A percentile compares a stretch with the other conserved stretches of the same genome.
Conservation (phyloP, 2,797 vertebrate species). For the Pangasius macronema region DNA sequence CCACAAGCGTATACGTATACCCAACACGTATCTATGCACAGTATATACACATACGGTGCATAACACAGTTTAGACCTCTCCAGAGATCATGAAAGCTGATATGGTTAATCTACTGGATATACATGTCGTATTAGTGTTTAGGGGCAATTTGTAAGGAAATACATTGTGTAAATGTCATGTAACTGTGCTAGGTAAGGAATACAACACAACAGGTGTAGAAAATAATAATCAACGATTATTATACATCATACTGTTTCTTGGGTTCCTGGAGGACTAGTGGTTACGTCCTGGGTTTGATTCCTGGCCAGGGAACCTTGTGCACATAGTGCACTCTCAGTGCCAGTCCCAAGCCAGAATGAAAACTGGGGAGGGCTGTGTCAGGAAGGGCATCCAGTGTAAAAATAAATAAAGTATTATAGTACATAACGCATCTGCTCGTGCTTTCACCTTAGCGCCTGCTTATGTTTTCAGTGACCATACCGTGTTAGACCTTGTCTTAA, state of each 20-base stretch:
- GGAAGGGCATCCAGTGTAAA: no score
- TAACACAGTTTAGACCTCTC: neutral
- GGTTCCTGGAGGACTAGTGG: no score
- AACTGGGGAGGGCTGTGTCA: no score
- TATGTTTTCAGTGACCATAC: neutral
- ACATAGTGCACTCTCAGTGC: no score
- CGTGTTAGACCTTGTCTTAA: neutral
- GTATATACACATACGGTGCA: neutral
- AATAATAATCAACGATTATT: neutral
- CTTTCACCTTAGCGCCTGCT: neutral
- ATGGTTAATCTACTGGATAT: conserved; percentile 24
- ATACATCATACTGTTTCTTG: neutral
- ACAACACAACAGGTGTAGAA: neutral
- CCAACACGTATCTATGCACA: neutral
- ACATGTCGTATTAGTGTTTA: conserved; percentile 35
- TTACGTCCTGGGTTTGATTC: no score
- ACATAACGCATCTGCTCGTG: conserved; percentile 10
- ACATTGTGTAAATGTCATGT: neutral
- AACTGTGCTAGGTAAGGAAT: neutral
- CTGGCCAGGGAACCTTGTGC: no score
- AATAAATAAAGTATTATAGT: no score
- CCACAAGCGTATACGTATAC: no score
- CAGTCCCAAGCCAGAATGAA: no score
- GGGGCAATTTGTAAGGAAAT: conserved; percentile 8
- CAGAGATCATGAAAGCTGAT: neutral